These are phyloP conservation scores for Drosophila paucipuncta DNA, from an alignment of 2,888 invertebrate genomes.

Conservation along the genomic window DNA sequence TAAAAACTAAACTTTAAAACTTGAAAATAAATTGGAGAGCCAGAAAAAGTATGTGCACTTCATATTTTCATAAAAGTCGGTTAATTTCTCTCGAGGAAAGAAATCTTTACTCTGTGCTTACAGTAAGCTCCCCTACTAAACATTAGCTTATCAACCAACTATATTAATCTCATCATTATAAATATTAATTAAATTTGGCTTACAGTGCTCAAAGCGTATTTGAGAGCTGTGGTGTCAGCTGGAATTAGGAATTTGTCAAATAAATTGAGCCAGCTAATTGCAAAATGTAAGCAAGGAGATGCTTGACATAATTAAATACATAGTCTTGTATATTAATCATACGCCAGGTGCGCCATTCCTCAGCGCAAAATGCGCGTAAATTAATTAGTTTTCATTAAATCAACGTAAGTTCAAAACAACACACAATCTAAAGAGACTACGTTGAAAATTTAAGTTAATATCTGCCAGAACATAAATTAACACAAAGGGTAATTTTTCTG, in stretches of 20 bases:
- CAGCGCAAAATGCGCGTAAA: conserved; percentile 42
- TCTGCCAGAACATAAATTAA: not conserved
- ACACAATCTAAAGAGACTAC: conserved; percentile 7
- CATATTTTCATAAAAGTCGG: too few species aligned
- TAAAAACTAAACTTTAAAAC: not conserved
- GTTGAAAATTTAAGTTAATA: not conserved
- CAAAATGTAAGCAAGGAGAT: conserved; percentile 13
- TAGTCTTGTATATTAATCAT: conserved; percentile 66
- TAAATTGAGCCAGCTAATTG: conserved; percentile 38
- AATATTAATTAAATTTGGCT: conserved; percentile 41
- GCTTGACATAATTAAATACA: conserved; percentile 41
- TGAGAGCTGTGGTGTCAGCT: conserved; percentile 3
- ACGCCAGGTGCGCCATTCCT: conserved; percentile 62
- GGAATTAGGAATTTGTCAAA: conserved; percentile 32
- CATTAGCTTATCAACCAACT: not conserved
- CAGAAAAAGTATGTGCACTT: too few species aligned
- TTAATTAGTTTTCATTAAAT: conserved; percentile 75
- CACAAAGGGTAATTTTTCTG: not conserved
- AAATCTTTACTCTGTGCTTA: too few species aligned
- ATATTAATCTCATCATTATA: conserved; percentile 27
- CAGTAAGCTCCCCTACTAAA: not conserved
- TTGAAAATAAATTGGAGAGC: too few species aligned
- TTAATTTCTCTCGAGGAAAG: not conserved
- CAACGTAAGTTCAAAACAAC: conserved; percentile 43
- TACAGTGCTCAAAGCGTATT: not conserved